Evolutionary conservation across 2,797 vertebrate species (phyloP).

Genomic region (Chaunax sp.): DNA sequence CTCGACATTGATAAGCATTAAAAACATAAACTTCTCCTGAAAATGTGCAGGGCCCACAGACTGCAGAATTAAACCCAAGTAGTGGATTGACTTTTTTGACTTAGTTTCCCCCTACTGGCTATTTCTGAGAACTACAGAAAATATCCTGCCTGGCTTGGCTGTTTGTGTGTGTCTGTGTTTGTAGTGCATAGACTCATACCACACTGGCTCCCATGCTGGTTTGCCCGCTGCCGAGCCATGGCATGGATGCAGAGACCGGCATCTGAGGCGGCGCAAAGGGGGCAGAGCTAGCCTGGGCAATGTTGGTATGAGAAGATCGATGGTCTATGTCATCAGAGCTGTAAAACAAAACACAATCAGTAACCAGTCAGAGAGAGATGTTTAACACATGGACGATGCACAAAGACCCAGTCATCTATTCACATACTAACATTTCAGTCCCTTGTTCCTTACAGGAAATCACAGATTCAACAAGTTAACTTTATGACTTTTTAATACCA

Average conservation of each 20-base stretch:
- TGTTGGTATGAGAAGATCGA: slow-evolving; percentile 93
- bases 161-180: slow-evolving; percentile 10
- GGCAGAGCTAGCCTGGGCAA: slow-evolving; percentile 86
- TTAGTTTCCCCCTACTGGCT: slow-evolving; percentile 62
- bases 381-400: not conserved
- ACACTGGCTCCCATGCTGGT: slow-evolving; percentile 97
- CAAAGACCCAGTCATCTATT: not conserved
- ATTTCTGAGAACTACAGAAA: slow-evolving; percentile 29
- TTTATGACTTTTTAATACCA: too few species aligned
- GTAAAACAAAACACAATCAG: slow-evolving; percentile 38
- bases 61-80: not conserved
- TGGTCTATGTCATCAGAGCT: slow-evolving; percentile 96
- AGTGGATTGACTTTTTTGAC: not conserved
- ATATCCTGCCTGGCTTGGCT: not conserved
- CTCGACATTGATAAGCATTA: slow-evolving; percentile 56
- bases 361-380: not conserved
- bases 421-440: too few species aligned
- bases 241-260: slow-evolving; percentile 92
- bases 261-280: slow-evolving; percentile 88
- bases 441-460: too few species aligned
- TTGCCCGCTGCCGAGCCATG: slow-evolving; percentile 96
- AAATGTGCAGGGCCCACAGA: slow-evolving; percentile 10
- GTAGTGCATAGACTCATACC: slow-evolving; percentile 79
- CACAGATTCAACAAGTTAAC: too few species aligned
- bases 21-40: slow-evolving; percentile 47